A percentile compares a stretch with the other conserved stretches of the same genome.
phyloP scores from a whole-genome alignment of 2,888 invertebrate genomes.

The Seladonia tumulorum region DNA sequence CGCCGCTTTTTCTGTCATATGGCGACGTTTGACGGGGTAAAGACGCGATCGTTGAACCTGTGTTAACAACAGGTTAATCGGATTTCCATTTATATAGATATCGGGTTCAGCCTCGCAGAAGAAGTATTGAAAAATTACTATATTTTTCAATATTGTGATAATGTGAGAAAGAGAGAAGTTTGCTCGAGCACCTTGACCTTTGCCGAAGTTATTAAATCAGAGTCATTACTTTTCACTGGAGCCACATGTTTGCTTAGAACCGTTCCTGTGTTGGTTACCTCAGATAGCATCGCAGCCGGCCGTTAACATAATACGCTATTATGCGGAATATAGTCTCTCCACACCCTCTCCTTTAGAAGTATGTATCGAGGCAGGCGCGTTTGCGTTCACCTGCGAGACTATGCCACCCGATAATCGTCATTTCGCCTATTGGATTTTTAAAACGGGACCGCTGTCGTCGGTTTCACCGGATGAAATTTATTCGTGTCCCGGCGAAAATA shows the following conservation, averaged over 20 bases:
- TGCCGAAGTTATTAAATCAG: background rate
- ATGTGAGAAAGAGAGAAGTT: too few species aligned
- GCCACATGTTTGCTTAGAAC: conserved; percentile 1
- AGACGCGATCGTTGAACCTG: too few species aligned
- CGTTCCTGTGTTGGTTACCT: conserved; percentile 8
- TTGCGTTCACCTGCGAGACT: conserved; percentile 47
- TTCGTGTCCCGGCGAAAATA: conserved; percentile 4
- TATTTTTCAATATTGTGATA: background rate
- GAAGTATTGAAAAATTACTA: background rate
- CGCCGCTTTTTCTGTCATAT: background rate
- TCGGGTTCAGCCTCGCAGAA: too few species aligned
- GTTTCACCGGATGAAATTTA: conserved; percentile 42
- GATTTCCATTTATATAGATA: background rate
- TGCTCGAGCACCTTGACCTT: background rate
- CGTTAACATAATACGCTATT: conserved; percentile 44
- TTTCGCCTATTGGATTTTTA: conserved; percentile 37
- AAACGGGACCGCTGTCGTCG: conserved; percentile 15
- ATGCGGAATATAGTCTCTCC: conserved; percentile 32
- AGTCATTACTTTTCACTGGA: background rate
- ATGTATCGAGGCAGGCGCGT: conserved; percentile 39
- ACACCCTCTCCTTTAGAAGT: conserved; percentile 46
- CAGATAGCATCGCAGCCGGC: conserved; percentile 36
- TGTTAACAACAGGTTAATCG: too few species aligned
- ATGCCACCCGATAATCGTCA: conserved; percentile 50
- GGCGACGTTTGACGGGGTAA: background rate